Evolutionary conservation across 2,888 invertebrate genomes (phyloP).

Genomic region (Leptodirus hochenwartii): DNA sequence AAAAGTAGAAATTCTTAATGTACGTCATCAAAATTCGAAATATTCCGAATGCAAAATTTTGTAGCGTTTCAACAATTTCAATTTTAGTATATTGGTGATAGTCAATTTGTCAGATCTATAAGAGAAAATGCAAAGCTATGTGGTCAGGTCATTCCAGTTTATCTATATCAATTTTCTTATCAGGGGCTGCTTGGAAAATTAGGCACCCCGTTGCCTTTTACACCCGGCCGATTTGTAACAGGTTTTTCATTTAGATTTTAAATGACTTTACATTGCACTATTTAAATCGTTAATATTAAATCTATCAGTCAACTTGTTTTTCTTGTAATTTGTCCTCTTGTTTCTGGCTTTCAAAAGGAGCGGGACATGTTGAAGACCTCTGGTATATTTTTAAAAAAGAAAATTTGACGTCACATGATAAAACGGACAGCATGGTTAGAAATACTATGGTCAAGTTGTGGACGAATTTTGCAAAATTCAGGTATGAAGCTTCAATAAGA

Average conservation of each 20-base stretch:
- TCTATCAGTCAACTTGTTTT: too few species aligned
- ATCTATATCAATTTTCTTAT: constrained; percentile 16
- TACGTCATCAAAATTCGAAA: constrained; percentile 6
- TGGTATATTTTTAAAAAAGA: constrained; percentile 14
- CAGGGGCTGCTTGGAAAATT: constrained; percentile 13
- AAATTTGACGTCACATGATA: constrained; percentile 9
- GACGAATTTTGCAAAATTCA: constrained; percentile 16
- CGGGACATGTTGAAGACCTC: constrained; percentile 15
- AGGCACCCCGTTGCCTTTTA: too few species aligned
- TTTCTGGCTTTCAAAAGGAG: too few species aligned
- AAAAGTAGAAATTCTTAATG: constrained; percentile 13
- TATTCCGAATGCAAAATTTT: too few species aligned
- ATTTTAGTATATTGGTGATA: constrained; percentile 13
- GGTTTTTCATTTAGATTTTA: too few species aligned
- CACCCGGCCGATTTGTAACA: constrained; percentile 5
- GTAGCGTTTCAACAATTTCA: too few species aligned
- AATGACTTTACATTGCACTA: too few species aligned
- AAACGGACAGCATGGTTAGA: constrained; percentile 10
- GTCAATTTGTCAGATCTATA: constrained; percentile 14
- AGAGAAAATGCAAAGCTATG: constrained; percentile 12
- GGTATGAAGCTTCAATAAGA: too few species aligned
- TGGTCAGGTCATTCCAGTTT: constrained; percentile 12
- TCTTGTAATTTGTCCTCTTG: too few species aligned
- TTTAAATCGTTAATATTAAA: too few species aligned
- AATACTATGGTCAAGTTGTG: constrained; percentile 13